Evolutionary conservation across 2,113 vertebrate genomes (phyloP), one percentile per base, ranked within the genome.

Genomic region (Dromaius novaehollandiae): DNA sequence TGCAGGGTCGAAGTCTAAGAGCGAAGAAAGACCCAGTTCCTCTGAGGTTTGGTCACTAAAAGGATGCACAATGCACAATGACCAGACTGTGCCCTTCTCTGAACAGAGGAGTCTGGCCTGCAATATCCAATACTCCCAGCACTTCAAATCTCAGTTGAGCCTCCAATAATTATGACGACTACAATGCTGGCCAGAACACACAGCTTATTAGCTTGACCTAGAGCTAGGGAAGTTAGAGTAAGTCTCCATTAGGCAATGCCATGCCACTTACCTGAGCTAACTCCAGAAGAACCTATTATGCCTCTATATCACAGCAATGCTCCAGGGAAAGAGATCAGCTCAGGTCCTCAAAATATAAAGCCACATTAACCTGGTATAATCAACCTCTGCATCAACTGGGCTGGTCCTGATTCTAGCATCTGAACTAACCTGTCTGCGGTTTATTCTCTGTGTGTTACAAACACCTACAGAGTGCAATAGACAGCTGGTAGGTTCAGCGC

Each of bases 401-500:
- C n/a, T 44, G 48, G 79, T 68, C 70, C 88, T 25, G 75, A 88
- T 51, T 15, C 1, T 10, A 82, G 71, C 73, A 48, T 25, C 88
- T 13, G 25, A 90, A 8, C 63, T 17, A 17, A 20, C 14, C 58
- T 2, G 1, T 21, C 22, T 6, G 48, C 88, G 77, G 79, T 9
- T 56, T 25, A 32, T 3, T 32, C 63, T 25, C 76, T 18, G 21
- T 26, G 2, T 1, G 1, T 55, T 19, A 26, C 60, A 48, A 50
- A 75, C 7, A 69, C 44, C 77, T 92, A 83, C 6, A 1, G 7
- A 38, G 21, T 0, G 12, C 44, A 36, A 48, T 3, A 85, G 70
- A 69, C 93, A 96, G 93, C 93, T 93, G 96, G 65, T 24, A 89
- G 63, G 93, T 11, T 81, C 94, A 92, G 89, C 90, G 60, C 89